phyloP scores from a whole-genome alignment of 1,140 invertebrate species.

The Tetranychus cinnabarinus region DNA sequence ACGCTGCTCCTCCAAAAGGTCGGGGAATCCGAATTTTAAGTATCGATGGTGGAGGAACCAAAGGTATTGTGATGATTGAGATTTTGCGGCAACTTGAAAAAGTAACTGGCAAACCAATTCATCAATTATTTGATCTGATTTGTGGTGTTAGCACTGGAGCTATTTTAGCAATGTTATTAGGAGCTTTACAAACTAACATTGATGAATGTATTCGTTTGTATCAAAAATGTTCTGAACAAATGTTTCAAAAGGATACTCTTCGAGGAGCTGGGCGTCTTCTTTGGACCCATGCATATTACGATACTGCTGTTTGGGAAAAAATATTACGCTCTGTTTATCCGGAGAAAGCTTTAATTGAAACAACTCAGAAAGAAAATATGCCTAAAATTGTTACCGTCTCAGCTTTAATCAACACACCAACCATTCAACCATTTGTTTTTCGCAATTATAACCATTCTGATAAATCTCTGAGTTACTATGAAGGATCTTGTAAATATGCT shows the following conservation, averaged over 20 bases:
- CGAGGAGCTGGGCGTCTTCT: conserved; percentile 52
- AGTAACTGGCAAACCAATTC: conserved; percentile 33
- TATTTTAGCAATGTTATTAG: conserved; percentile 20
- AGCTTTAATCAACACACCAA: conserved; percentile 49
- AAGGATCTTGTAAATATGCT: conserved; percentile 41
- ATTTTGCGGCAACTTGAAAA: conserved; percentile 49
- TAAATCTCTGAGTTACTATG: conserved; percentile 40
- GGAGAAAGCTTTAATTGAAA: conserved; percentile 38
- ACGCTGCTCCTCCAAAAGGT: conserved; percentile 38
- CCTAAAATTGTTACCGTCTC: conserved; percentile 54
- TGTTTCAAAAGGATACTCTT: conserved; percentile 43
- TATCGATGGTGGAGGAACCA: conserved; percentile 63
- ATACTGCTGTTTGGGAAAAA: conserved; percentile 58
- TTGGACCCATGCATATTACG: conserved; percentile 70
- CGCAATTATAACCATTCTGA: conserved; percentile 62
- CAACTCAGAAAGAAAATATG: conserved; percentile 28
- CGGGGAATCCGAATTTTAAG: conserved; percentile 54
- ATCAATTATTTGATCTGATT: conserved; percentile 56
- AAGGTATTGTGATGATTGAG: conserved; percentile 54
- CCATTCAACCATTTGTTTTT: conserved; percentile 64
- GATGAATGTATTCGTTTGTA: conserved; percentile 39
- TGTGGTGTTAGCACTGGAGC: conserved; percentile 58
- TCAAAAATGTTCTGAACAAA: conserved; percentile 36
- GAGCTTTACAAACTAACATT: conserved; percentile 31
- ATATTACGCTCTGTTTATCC: conserved; percentile 40